phyloP scores from a whole-genome alignment of 2,113 vertebrate genomes.

The Lycocorax pyrrhopterus region DNA sequence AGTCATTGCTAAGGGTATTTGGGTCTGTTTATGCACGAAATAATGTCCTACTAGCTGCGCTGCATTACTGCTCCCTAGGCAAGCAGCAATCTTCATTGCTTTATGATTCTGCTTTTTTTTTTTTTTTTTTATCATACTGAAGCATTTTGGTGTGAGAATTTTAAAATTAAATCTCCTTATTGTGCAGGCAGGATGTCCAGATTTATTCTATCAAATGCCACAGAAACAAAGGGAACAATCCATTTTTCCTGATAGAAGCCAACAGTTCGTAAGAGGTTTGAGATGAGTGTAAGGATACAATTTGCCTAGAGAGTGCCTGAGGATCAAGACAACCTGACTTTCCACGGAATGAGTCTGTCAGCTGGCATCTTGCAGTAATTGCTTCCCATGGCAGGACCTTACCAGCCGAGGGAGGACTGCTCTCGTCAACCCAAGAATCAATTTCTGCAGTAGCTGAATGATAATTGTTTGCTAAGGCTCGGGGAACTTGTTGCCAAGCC shows the following conservation, averaged over 20 bases:
- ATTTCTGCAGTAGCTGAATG: conserved; percentile 85
- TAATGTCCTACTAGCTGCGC: background rate
- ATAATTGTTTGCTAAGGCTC: conserved; percentile 88
- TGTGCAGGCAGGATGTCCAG: conserved; percentile 76
- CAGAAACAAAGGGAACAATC: conserved; percentile 89
- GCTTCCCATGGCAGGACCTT: conserved; percentile 97
- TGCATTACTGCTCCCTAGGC: conserved; percentile 63
- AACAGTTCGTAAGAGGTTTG: conserved; percentile 89
- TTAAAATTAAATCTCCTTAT: conserved; percentile 79
- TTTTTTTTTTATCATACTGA: conserved; percentile 67
- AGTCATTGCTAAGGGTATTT: conserved; percentile 49
- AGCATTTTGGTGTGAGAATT: conserved; percentile 71
- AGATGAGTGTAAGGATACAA: conserved; percentile 92
- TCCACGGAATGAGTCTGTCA: conserved; percentile 91
- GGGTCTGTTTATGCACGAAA: conserved; percentile 41
- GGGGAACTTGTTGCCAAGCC: conserved; percentile 86
- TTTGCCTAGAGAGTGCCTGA: conserved; percentile 97
- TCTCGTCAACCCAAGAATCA: conserved; percentile 85
- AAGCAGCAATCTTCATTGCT: conserved; percentile 62
- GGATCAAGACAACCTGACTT: conserved; percentile 87
- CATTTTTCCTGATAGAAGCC: conserved; percentile 89
- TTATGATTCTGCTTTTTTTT: conserved; percentile 55
- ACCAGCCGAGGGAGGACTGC: conserved; percentile 82
- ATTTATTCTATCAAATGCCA: conserved; percentile 79
- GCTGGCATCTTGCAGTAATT: conserved; percentile 96